These are phyloP conservation scores for Chionodraco myersi DNA, from an alignment of 2,113 vertebrate genomes.

Conservation along the genomic window DNA sequence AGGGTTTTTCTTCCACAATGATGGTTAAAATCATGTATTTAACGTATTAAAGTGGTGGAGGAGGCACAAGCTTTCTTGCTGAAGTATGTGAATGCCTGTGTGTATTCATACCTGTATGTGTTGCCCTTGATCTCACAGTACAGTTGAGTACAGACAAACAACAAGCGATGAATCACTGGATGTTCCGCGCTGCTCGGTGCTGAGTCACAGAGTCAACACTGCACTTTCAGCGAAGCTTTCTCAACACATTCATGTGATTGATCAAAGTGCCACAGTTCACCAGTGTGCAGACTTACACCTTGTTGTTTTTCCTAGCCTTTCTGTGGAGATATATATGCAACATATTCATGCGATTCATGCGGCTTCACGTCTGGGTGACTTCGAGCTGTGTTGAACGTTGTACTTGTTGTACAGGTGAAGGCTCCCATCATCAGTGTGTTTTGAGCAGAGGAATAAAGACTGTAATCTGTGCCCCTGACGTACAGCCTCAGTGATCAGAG, in stretches of 20 bases:
- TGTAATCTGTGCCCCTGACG: not conserved
- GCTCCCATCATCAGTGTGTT: not conserved
- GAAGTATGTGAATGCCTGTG: too few species aligned
- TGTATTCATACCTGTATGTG: not conserved
- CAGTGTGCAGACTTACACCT: constrained; percentile 31
- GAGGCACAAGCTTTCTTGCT: too few species aligned
- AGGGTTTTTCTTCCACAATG: not conserved
- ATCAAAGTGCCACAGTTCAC: constrained; percentile 38
- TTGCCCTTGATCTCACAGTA: not conserved
- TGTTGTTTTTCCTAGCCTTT: not conserved
- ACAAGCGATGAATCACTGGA: constrained; percentile 40
- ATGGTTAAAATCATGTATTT: too few species aligned
- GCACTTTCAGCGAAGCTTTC: constrained; percentile 50
- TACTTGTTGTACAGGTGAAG: not conserved
- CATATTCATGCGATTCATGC: not conserved
- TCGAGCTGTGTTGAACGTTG: not conserved
- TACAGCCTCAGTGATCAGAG: constrained; percentile 5
- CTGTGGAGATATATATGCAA: not conserved
- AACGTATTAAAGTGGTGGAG: too few species aligned
- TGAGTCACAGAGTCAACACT: constrained; percentile 47
- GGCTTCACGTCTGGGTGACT: not conserved
- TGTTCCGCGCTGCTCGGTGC: constrained; percentile 27
- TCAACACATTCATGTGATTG: constrained; percentile 41
- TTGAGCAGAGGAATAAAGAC: constrained; percentile 15
- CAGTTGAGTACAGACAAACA: constrained; percentile 35